Evolutionary conservation across 2,888 invertebrate genomes (phyloP).

Genomic region (Seira sanloemensis): DNA sequence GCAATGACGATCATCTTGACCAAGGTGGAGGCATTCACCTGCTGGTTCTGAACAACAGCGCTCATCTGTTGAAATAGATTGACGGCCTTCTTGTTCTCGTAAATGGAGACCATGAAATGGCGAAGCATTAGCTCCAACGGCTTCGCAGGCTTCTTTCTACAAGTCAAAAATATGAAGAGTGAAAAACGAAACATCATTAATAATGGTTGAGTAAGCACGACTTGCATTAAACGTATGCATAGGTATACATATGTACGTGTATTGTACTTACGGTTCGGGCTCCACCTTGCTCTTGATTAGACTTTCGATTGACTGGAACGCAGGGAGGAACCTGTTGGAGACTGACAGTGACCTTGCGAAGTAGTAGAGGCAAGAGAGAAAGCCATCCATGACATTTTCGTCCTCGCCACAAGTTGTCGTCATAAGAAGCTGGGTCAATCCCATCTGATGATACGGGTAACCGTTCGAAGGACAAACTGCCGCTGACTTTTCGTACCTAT

Average conservation of each 20-base stretch:
- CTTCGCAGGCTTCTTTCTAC: conserved; percentile 29
- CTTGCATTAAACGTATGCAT: no score
- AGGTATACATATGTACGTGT: neutral
- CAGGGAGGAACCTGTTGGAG: conserved; percentile 90
- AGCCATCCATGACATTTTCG: conserved; percentile 80
- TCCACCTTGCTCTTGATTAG: conserved; percentile 59
- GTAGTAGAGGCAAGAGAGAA: conserved; percentile 88
- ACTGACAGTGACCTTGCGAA: conserved; percentile 90
- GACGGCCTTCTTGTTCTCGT: conserved; percentile 35
- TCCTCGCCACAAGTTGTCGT: conserved; percentile 82
- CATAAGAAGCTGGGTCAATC: conserved; percentile 79
- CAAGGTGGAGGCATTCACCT: conserved; percentile 68
- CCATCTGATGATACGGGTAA: conserved; percentile 93
- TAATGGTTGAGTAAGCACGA: no score
- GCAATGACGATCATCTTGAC: conserved; percentile 69
- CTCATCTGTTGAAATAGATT: conserved; percentile 54
- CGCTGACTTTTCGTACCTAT: conserved; percentile 80
- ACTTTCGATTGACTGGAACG: conserved; percentile 83
- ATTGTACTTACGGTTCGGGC: conserved; percentile 28
- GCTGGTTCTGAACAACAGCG: conserved; percentile 64
- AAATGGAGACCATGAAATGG: conserved; percentile 45
- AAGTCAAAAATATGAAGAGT: neutral
- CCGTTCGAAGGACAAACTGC: conserved; percentile 81
- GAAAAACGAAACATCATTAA: no score
- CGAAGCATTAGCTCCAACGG: conserved; percentile 47